phyloP scores from a whole-genome alignment of 2,113 vertebrate species.

The Abramis brama region DNA sequence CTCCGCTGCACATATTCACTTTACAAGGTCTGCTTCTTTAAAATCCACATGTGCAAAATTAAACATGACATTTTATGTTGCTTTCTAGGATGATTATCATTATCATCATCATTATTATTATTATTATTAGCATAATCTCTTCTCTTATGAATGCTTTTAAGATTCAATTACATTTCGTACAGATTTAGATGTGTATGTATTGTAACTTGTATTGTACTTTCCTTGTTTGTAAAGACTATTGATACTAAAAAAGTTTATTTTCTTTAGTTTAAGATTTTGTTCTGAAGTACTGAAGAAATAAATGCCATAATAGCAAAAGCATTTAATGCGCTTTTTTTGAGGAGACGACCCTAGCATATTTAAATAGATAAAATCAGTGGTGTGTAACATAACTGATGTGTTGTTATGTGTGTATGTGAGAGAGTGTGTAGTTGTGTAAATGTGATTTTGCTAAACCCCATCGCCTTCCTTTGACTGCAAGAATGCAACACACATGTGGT shows the following conservation, averaged over 20 bases:
- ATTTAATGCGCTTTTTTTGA: background rate
- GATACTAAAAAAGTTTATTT: background rate
- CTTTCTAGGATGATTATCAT: background rate
- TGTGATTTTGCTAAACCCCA: background rate
- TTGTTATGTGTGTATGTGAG: background rate
- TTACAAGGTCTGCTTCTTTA: background rate
- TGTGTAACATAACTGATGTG: constrained; percentile 11
- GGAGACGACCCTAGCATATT: constrained; percentile 1
- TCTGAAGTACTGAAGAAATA: background rate
- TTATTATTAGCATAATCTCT: background rate
- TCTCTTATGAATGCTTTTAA: background rate
- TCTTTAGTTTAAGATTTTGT: background rate
- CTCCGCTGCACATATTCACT: background rate
- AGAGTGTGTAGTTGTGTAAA: background rate
- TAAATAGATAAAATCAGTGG: constrained; percentile 16
- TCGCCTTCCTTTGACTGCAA: constrained; percentile 24
- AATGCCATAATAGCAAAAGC: background rate
- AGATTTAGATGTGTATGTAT: background rate
- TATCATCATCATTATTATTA: background rate
- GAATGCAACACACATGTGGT: constrained; percentile 72
- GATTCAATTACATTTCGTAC: background rate
- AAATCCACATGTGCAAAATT: background rate
- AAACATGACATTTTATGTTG: background rate
- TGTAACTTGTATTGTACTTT: background rate
- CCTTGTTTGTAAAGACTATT: background rate